phyloP scores from a whole-genome alignment of 35 echinoderm and acorn worm species.

The Amphiura filiformis region DNA sequence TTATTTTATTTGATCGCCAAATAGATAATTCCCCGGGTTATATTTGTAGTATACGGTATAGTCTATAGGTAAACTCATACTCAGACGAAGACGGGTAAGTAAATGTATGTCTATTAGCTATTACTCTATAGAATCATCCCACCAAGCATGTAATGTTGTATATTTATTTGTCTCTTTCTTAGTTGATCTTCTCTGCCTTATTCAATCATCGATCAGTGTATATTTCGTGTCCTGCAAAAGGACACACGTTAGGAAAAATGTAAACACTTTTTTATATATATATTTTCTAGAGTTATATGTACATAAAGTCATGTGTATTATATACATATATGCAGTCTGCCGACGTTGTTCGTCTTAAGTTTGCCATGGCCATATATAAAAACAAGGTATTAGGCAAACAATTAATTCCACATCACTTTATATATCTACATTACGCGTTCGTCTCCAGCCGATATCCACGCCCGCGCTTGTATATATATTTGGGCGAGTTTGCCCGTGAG shows the following conservation, averaged over 20 bases:
- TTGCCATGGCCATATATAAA: slow-evolving; percentile 7
- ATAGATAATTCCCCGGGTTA: background rate
- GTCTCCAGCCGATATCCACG: too few species aligned
- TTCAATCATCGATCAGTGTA: background rate
- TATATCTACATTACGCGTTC: too few species aligned
- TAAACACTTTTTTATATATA: background rate
- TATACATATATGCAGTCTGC: background rate
- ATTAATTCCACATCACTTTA: background rate
- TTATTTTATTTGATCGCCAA: slow-evolving; percentile 8
- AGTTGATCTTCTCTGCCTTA: background rate
- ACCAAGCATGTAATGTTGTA: slow-evolving; percentile 2
- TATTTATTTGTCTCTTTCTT: background rate
- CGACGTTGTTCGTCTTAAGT: background rate
- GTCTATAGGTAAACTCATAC: background rate
- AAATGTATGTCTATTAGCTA: slow-evolving; percentile 5
- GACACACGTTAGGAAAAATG: background rate
- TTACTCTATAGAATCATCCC: background rate
- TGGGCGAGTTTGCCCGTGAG: too few species aligned
- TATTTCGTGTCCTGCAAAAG: background rate
- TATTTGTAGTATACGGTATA: background rate
- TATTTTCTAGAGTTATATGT: background rate
- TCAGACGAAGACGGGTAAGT: background rate
- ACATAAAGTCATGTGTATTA: slow-evolving; percentile 2
- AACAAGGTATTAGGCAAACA: background rate
- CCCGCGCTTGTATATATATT: too few species aligned